Percentiles rank a stretch among this genome's conserved stretches.
phyloP scores from a whole-genome alignment of 2,797 vertebrate species.

The Crocodylus rhombifer region DNA sequence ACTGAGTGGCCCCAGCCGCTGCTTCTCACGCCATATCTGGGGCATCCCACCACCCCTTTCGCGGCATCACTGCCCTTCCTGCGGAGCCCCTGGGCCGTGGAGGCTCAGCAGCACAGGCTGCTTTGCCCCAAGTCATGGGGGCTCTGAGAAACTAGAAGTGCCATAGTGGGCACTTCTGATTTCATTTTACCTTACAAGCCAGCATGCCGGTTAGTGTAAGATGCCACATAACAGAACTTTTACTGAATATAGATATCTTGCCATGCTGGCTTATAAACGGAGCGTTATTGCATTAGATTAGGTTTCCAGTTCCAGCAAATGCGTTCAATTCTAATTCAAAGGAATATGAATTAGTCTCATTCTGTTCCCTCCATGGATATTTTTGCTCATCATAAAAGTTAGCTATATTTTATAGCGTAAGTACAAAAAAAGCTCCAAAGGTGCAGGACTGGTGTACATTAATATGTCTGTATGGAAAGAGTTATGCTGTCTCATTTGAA shows the following conservation, averaged over 20 bases:
- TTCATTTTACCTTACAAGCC: no score
- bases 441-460: background rate
- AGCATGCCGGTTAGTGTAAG: no score
- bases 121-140: no score
- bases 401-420: background rate
- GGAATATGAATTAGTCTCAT: background rate
- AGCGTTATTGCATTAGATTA: background rate
- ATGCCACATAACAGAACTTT: no score
- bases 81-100: no score
- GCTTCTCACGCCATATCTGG: no score
- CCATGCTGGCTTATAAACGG: background rate
- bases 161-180: no score
- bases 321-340: background rate
- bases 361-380: background rate
- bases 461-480: background rate
- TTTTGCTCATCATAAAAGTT: background rate
- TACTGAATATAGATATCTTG: background rate
- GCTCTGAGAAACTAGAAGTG: no score
- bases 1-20: no score
- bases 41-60: no score
- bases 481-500: background rate
- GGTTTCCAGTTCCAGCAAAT: background rate
- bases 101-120: no score
- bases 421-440: background rate
- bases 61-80: no score